These are phyloP conservation scores for Zootoca vivipara DNA, from an alignment of 2,113 vertebrate species.

Conservation along the genomic window DNA sequence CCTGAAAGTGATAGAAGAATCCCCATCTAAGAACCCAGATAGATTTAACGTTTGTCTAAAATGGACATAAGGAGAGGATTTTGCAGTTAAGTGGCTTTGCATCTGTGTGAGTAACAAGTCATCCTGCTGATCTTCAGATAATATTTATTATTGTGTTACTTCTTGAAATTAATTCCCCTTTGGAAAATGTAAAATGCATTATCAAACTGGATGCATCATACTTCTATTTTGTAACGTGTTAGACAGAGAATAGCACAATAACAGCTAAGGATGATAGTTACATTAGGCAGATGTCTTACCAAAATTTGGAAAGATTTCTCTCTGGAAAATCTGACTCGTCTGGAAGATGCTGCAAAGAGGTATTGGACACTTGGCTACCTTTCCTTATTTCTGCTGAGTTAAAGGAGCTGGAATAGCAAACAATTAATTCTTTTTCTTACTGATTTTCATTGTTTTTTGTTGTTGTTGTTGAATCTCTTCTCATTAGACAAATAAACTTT, in stretches of 20 bases:
- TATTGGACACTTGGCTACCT: constrained; percentile 21
- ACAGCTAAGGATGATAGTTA: constrained; percentile 24
- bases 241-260: constrained; percentile 6
- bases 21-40: too few species aligned
- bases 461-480: constrained; percentile 1
- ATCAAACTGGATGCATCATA: not conserved
- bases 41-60: too few species aligned
- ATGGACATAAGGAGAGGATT: not conserved
- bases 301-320: constrained; percentile 31
- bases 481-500: constrained; percentile 13
- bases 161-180: not conserved
- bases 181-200: constrained; percentile 10
- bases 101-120: not conserved
- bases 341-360: constrained; percentile 15
- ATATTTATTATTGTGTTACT: not conserved
- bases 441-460: constrained; percentile 1
- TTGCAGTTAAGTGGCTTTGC: not conserved
- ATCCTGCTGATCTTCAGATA: not conserved
- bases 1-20: too few species aligned
- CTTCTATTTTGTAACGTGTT: not conserved
- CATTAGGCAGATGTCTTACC: constrained; percentile 37
- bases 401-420: constrained; percentile 18
- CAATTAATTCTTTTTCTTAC: constrained; percentile 4
- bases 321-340: constrained; percentile 27
- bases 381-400: constrained; percentile 28